phyloP scores from a whole-genome alignment of 1,140 invertebrate genomes.

The Drosophila nannoptera region DNA sequence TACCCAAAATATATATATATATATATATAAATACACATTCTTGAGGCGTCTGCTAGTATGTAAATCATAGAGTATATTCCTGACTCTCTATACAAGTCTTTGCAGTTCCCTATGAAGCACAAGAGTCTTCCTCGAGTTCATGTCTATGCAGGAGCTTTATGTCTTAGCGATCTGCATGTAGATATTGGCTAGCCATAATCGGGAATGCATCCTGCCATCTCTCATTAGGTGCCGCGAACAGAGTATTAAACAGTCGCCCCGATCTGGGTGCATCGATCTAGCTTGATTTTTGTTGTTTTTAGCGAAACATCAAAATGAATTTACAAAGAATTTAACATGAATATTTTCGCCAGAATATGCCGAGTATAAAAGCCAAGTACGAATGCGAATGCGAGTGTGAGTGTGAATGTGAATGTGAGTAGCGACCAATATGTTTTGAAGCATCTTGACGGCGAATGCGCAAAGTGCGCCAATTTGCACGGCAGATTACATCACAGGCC shows the following conservation, averaged over 20 bases:
- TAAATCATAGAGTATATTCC: too few relatives aligned
- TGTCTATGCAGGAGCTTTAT: not conserved
- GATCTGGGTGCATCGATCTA: not conserved
- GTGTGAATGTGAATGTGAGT: too few relatives aligned
- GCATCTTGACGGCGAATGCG: slow-evolving; percentile 58
- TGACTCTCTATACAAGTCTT: too few relatives aligned
- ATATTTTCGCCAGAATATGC: slow-evolving; percentile 50
- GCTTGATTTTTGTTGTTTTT: slow-evolving; percentile 23
- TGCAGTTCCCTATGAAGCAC: too few relatives aligned
- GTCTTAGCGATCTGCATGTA: not conserved
- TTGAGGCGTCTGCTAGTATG: not conserved
- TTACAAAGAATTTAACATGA: slow-evolving; percentile 61
- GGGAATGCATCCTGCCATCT: not conserved
- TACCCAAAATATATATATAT: not conserved
- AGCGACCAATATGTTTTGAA: slow-evolving; percentile 12
- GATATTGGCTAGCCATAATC: too few relatives aligned
- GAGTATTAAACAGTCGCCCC: not conserved
- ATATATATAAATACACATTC: not conserved
- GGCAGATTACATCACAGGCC: slow-evolving; percentile 62
- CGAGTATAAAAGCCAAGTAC: slow-evolving; percentile 15
- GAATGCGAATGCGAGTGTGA: too few relatives aligned
- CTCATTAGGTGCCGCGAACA: not conserved
- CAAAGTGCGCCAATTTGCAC: slow-evolving; percentile 70
- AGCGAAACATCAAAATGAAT: slow-evolving; percentile 66
- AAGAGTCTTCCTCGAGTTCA: not conserved